phyloP scores from a whole-genome alignment of 2,113 vertebrate genomes.

The Benitochromis conjunctus region DNA sequence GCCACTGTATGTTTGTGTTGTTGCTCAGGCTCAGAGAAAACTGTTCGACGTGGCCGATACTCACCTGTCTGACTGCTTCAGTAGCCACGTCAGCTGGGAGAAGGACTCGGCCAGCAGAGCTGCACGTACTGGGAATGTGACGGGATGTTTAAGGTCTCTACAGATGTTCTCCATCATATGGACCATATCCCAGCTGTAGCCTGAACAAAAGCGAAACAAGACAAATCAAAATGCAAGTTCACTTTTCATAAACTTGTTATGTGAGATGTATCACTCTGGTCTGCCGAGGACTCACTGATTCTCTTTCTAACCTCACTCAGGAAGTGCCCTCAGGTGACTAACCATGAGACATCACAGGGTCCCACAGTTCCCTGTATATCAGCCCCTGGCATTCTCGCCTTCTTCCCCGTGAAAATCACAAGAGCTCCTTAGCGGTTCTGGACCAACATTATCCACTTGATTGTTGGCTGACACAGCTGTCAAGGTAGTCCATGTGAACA shows the following conservation, averaged over 20 bases:
- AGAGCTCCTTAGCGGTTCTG: not conserved
- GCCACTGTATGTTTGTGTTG: not conserved
- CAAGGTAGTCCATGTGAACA: not conserved
- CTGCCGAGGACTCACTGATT: not conserved
- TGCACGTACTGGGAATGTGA: conserved; percentile 88
- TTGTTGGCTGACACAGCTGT: not conserved
- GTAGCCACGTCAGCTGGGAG: conserved; percentile 80
- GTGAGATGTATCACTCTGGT: not conserved
- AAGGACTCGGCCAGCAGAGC: conserved; percentile 78
- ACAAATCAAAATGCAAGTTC: not conserved
- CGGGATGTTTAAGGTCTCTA: conserved; percentile 67
- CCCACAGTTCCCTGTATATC: not conserved
- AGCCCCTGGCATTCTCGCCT: accelerated
- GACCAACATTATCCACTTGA: not conserved
- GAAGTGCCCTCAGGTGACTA: not conserved
- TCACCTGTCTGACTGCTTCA: conserved; percentile 83
- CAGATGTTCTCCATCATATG: conserved; percentile 82
- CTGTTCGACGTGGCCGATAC: accelerated
- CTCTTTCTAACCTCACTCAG: not conserved
- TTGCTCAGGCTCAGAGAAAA: accelerated
- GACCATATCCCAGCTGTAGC: conserved; percentile 88
- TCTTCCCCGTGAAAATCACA: accelerated
- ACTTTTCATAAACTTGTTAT: not conserved
- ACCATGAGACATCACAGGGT: not conserved
- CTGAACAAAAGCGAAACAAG: conserved; percentile 46